Base-by-base conservation (phyloP, 1,140 invertebrate genomes). In the Phymastichus coffea region DNA sequence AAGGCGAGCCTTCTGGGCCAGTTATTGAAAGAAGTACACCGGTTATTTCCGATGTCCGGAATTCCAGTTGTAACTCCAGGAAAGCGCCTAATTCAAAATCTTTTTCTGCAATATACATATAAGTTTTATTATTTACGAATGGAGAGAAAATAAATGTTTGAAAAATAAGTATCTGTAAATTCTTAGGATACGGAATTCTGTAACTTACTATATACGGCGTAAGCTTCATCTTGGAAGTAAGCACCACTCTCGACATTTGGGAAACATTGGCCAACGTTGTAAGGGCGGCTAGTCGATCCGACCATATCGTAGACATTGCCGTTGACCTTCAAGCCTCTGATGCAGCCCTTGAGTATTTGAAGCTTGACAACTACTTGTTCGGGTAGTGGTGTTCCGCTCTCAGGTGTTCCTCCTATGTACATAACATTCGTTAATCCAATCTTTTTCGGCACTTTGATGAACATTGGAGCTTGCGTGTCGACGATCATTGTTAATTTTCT, bases 181-280 rank as follows among this genome's bases (percentile, higher is more conserved):
- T 30, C 10, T 54, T 40, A 28, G 17, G 63, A 49, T 22, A 37
- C 22, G 20, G 40, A 25, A n/a, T 76, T 81, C 82, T 81, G n/a
- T 17, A 37, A 75, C 83, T 84, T 81, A 94, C 93, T 87, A 71
- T 91, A 93, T 41, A 91, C 81, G 19, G 89, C 91, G 75, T 87
- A 93, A 4, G 90, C 88, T 70, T 91, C 89, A 26, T 90, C 90
- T 14, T 87, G 84, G 70, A 97, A 95, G 74, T 91, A 95, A 0
- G 91, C 91, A 41, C 92, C 94, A 43, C 83, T 83, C 73, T 96
- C 92, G 3, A 96, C 88, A 37, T 85, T 85, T 0, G 89, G 87
- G 70, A 95, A 95, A 77, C 94, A 97, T 67, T 92, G 90, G 0
- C 91, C 90, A 9, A 95, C 89, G 61, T 88, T 86, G 52, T 85